Percentiles rank a stretch among this genome's conserved stretches.
Evolutionary conservation across 1,140 invertebrate genomes (phyloP).

Genomic region (Sycophila sp.): DNA sequence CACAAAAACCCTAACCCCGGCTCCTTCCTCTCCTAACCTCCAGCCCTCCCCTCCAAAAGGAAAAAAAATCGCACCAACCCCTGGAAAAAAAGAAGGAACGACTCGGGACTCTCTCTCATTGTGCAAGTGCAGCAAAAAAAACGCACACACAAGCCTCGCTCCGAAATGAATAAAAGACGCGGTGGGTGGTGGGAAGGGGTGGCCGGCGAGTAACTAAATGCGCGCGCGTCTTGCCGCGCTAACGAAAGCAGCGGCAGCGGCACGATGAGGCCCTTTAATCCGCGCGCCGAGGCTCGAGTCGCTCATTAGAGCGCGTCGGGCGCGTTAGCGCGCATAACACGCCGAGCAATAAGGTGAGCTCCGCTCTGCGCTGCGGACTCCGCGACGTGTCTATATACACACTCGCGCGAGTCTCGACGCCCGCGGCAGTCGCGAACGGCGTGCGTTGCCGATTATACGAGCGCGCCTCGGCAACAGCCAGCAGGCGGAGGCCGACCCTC

Average conservation of each 20-base stretch:
- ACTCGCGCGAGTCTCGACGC: neutral
- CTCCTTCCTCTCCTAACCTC: too few relatives aligned
- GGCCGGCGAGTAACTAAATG: neutral
- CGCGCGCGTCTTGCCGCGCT: too few relatives aligned
- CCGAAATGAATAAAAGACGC: neutral
- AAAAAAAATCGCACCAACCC: too few relatives aligned
- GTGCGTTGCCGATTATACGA: constrained; percentile 17
- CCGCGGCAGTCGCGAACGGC: constrained; percentile 8
- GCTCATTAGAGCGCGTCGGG: constrained; percentile 21
- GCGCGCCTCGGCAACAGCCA: too few relatives aligned
- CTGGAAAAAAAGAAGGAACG: neutral
- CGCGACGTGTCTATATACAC: neutral
- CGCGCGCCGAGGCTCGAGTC: constrained; percentile 2
- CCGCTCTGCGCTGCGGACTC: neutral
- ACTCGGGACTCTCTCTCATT: too few relatives aligned
- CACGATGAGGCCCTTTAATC: constrained; percentile 14
- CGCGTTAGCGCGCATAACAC: constrained; percentile 31
- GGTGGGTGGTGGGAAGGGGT: neutral
- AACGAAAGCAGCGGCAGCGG: neutral
- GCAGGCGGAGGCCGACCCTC: neutral
- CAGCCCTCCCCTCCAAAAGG: too few relatives aligned
- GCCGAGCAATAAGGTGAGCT: constrained; percentile 19
- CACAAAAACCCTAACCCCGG: too few relatives aligned
- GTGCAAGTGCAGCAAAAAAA: neutral
- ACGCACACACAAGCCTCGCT: neutral